A percentile compares a stretch with the other conserved stretches of the same genome.
Evolutionary conservation across 2,113 vertebrate species (phyloP).

Genomic region (Ctenodactylus gundi): DNA sequence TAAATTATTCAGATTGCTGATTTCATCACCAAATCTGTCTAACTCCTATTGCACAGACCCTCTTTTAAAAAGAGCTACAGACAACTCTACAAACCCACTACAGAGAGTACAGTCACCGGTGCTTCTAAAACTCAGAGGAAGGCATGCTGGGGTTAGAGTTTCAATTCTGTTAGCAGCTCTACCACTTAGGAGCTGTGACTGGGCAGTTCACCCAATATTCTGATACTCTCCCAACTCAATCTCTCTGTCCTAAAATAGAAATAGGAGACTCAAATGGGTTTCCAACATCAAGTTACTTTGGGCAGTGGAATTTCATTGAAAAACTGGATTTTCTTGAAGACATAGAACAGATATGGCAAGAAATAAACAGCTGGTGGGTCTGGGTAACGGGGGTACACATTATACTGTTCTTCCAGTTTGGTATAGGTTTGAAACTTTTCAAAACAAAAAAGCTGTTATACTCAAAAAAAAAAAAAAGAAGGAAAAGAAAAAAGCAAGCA

Average conservation of each 20-base stretch:
- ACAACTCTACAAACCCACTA: not conserved
- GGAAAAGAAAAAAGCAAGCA: too few species aligned
- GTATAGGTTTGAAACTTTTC: too few species aligned
- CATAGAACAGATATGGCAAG: too few species aligned
- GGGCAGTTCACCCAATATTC: not conserved
- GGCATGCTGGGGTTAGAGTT: not conserved
- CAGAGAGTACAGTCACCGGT: not conserved
- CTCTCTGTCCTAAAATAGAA: not conserved
- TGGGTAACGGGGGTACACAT: too few species aligned
- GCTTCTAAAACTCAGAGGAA: not conserved
- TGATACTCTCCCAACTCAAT: not conserved
- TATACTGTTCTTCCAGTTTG: too few species aligned
- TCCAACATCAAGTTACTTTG: not conserved
- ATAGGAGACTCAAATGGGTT: not conserved
- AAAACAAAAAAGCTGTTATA: too few species aligned
- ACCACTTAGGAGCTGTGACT: not conserved
- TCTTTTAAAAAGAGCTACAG: conserved; percentile 10
- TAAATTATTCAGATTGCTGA: conserved; percentile 27
- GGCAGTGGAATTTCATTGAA: not conserved
- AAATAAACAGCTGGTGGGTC: too few species aligned
- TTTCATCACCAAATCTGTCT: not conserved
- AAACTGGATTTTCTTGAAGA: conserved; percentile 16
- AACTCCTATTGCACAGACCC: not conserved
- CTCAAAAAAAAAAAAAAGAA: too few species aligned
- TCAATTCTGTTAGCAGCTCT: not conserved